These are phyloP conservation scores for Ellobium chinense DNA, from an alignment of 2,888 invertebrate species.

Conservation along the genomic window DNA sequence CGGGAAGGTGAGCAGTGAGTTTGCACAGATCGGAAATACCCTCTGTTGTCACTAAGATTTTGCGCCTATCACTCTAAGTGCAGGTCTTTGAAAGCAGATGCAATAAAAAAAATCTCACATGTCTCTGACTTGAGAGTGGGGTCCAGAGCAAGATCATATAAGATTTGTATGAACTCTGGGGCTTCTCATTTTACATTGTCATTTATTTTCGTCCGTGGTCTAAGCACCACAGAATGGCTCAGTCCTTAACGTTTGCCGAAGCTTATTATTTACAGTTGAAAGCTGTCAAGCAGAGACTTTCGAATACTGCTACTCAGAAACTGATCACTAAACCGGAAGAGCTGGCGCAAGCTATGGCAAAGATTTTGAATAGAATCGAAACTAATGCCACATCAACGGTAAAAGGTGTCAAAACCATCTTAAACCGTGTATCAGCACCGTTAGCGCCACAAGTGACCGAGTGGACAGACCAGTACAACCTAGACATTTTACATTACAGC, in stretches of 20 bases:
- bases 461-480: not conserved
- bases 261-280: not conserved
- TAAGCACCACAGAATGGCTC: not conserved
- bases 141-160: too few species aligned
- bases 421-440: not conserved
- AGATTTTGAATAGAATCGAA: not conserved
- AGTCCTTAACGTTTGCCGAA: not conserved
- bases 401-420: not conserved
- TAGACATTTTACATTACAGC: constrained; percentile 5
- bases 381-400: not conserved
- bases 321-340: not conserved
- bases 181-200: too few species aligned
- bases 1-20: too few species aligned
- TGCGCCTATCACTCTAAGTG: too few species aligned
- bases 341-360: not conserved
- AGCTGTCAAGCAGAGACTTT: not conserved
- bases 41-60: too few species aligned
- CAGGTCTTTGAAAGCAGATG: too few species aligned
- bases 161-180: too few species aligned
- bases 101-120: too few species aligned
- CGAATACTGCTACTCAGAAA: not conserved
- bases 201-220: too few species aligned
- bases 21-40: too few species aligned
- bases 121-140: too few species aligned
- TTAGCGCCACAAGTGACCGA: not conserved